A percentile compares a stretch with the other conserved stretches of the same genome.
phyloP scores from a whole-genome alignment of 2,797 vertebrate genomes.

The Furcifer pardalis region DNA sequence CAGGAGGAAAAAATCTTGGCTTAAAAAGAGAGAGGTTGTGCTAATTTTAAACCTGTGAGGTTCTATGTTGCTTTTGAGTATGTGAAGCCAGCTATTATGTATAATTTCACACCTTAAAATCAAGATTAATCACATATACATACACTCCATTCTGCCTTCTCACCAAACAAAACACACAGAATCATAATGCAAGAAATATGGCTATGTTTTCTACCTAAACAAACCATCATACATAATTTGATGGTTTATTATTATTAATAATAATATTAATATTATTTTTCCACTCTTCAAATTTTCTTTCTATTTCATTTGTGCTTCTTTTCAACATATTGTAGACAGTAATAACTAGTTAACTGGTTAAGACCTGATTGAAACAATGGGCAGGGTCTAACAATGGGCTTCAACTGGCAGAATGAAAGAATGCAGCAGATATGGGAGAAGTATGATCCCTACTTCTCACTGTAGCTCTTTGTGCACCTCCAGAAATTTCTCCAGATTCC shows the following conservation, averaged over 20 bases:
- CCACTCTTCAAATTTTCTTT: not conserved
- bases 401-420: not conserved
- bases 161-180: not conserved
- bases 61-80: not conserved
- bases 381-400: not conserved
- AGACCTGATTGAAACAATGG: not conserved
- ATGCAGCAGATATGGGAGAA: not conserved
- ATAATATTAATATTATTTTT: not conserved
- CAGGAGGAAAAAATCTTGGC: not conserved
- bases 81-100: constrained; percentile 1
- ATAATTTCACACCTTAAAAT: constrained; percentile 8
- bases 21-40: not conserved
- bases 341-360: not conserved
- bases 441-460: not conserved
- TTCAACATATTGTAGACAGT: not conserved
- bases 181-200: not conserved
- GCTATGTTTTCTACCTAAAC: not conserved
- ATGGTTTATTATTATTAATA: not conserved
- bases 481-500: no score
- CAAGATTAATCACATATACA: not conserved
- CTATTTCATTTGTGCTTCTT: not conserved
- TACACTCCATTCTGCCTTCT: not conserved
- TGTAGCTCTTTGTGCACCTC: no score
- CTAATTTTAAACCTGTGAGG: not conserved
- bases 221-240: not conserved